Evolutionary conservation across 1,140 invertebrate genomes (phyloP).

Genomic region (Lanistes nyassanus): DNA sequence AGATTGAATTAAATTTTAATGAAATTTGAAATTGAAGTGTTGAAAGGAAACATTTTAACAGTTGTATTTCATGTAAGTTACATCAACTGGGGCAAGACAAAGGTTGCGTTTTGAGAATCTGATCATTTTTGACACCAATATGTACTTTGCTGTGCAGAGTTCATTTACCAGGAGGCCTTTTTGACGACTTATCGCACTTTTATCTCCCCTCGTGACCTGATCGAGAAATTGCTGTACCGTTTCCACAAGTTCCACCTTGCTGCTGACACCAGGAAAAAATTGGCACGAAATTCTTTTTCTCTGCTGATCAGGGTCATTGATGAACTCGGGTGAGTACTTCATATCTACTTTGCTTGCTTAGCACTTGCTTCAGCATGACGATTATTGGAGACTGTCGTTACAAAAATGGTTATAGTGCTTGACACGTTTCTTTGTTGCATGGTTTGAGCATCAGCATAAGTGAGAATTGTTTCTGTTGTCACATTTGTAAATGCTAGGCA

Average conservation of each 20-base stretch:
- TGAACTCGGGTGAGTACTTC: constrained; percentile 86
- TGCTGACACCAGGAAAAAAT: constrained; percentile 72
- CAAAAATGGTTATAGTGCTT: no score
- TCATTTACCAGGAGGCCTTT: constrained; percentile 96
- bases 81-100: no score
- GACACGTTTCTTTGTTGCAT: no score
- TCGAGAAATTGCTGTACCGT: constrained; percentile 87
- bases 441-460: no score
- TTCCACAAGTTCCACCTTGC: constrained; percentile 81
- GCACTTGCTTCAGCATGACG: no score
- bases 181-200: constrained; percentile 96
- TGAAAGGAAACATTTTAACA: no score
- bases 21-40: no score
- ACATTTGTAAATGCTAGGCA: no score
- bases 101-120: not conserved
- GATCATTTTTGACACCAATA: not conserved
- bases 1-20: no score
- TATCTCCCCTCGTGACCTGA: constrained; percentile 86
- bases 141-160: constrained; percentile 73
- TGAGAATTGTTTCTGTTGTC: no score
- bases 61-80: no score
- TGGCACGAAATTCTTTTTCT: constrained; percentile 86
- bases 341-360: constrained; percentile 8
- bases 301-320: constrained; percentile 91
- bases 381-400: no score